Evolutionary conservation across 2,797 vertebrate species (phyloP).

Genomic region (Erpetoichthys calabaricus): DNA sequence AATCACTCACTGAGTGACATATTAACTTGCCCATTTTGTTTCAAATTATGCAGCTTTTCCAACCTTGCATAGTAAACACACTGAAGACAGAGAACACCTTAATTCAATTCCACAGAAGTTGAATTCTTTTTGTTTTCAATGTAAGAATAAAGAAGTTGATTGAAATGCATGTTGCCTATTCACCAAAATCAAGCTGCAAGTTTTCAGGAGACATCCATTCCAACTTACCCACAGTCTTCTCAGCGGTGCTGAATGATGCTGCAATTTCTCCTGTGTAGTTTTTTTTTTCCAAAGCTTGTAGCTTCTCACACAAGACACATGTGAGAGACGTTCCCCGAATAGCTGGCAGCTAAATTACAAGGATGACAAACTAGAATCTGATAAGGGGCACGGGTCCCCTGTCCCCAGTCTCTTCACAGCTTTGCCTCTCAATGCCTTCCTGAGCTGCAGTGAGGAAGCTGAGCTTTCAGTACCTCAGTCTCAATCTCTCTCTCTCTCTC

Average conservation of each 20-base stretch:
- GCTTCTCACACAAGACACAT: not conserved
- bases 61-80: no score
- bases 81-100: no score
- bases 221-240: constrained; percentile 48
- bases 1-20: no score
- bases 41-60: no score
- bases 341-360: constrained; percentile 24
- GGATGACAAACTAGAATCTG: constrained; percentile 28
- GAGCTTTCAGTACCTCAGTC: constrained; percentile 32
- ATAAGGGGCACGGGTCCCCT: constrained; percentile 39
- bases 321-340: constrained; percentile 13
- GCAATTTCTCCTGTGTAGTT: constrained; percentile 2
- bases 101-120: no score
- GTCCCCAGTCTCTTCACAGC: constrained; percentile 31
- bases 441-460: constrained; percentile 46
- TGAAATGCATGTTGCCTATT: no score
- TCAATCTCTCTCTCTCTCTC: constrained; percentile 18
- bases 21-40: no score
- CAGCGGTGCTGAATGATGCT: constrained; percentile 26
- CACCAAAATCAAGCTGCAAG: no score
- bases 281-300: constrained; percentile 10
- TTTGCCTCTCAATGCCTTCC: constrained; percentile 35
- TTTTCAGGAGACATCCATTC: constrained; percentile 16
- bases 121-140: no score
- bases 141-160: no score